Evolutionary conservation across 2,888 invertebrate species (phyloP).

Genomic region (Megalurothrips usitatus): DNA sequence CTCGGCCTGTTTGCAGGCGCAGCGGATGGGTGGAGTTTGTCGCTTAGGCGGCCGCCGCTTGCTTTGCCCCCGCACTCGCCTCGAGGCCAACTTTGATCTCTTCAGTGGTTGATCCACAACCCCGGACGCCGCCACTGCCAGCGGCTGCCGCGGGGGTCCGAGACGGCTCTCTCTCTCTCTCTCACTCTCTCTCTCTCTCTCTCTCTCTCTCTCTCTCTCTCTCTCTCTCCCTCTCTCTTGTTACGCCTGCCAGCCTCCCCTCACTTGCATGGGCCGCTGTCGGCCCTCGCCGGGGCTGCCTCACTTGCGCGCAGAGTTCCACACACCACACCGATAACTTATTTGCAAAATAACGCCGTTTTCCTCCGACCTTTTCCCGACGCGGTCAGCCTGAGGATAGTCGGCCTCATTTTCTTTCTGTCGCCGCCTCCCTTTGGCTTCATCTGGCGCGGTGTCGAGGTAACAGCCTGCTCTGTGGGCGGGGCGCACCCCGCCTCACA

Average conservation of each 20-base stretch:
- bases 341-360: too few species aligned
- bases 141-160: background rate
- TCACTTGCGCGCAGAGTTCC: too few species aligned
- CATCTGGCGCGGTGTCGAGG: too few species aligned
- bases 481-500: background rate
- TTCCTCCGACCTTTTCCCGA: too few species aligned
- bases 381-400: too few species aligned
- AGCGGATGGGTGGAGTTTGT: background rate
- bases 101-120: slow-evolving; percentile 6
- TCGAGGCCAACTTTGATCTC: slow-evolving; percentile 26
- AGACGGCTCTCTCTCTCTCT: slow-evolving; percentile 15
- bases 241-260: too few species aligned
- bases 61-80: background rate
- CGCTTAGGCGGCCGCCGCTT: background rate
- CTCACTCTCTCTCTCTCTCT: slow-evolving; percentile 13
- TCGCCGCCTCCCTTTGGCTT: too few species aligned
- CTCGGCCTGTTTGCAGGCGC: background rate
- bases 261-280: too few species aligned
- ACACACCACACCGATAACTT: too few species aligned
- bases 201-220: background rate
- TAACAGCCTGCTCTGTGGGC: background rate
- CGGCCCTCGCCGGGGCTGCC: too few species aligned
- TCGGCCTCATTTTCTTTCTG: too few species aligned
- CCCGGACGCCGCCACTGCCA: too few species aligned
- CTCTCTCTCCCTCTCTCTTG: slow-evolving; percentile 6